Evolutionary conservation across 2,888 invertebrate genomes (phyloP).

Genomic region (Tetranychus truncatus): DNA sequence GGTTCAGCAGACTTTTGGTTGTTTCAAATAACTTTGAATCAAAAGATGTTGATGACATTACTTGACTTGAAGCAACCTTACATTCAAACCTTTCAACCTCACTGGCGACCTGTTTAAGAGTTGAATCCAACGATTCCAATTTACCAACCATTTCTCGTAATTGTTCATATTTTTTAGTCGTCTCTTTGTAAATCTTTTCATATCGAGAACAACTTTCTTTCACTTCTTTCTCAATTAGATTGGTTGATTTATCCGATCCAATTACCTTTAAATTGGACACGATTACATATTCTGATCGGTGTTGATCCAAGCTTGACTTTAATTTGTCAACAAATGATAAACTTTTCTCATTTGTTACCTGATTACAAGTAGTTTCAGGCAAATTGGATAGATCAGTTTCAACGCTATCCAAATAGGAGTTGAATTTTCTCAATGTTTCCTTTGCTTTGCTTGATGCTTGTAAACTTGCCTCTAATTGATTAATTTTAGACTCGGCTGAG

Average conservation of each 20-base stretch:
- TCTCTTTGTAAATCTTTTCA: background rate
- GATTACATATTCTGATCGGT: background rate
- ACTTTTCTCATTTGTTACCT: background rate
- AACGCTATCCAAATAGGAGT: background rate
- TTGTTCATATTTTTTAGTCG: background rate
- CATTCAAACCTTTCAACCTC: background rate
- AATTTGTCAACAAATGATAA: background rate
- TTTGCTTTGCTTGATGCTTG: background rate
- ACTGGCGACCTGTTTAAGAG: background rate
- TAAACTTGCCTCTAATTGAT: background rate
- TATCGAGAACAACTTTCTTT: background rate
- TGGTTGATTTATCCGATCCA: background rate
- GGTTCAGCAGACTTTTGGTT: background rate
- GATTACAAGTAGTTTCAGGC: background rate
- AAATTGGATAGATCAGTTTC: conserved; percentile 4
- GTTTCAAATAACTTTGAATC: background rate
- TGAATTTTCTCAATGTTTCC: background rate
- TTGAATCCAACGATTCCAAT: background rate
- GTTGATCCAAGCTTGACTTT: background rate
- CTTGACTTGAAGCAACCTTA: conserved; percentile 1
- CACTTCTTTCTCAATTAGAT: background rate
- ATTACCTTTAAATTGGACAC: background rate
- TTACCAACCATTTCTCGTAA: background rate
- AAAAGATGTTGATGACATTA: background rate
- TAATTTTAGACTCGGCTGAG: background rate